phyloP scores from a whole-genome alignment of 1,140 invertebrate species.

The Vanessa atalanta region DNA sequence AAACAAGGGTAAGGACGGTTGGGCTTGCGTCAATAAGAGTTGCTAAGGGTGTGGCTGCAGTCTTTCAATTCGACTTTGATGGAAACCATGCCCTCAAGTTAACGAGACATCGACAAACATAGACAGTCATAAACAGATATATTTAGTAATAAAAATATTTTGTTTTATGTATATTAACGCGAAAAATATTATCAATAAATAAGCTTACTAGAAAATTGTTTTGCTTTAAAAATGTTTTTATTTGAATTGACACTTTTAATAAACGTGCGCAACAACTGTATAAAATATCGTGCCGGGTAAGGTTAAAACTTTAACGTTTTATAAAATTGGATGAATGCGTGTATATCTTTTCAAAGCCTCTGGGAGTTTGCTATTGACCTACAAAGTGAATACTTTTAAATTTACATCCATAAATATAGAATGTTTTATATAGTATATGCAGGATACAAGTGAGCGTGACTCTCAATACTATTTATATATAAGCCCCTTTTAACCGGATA shows the following conservation, averaged over 20 bases:
- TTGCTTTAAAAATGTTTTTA: no score
- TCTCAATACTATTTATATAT: background rate
- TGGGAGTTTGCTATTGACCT: constrained; percentile 10
- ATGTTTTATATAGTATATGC: background rate
- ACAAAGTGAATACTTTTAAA: constrained; percentile 5
- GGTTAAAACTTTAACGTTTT: constrained; percentile 1
- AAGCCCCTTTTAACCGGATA: background rate
- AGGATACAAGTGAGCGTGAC: background rate
- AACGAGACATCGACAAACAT: constrained; percentile 10
- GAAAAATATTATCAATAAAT: no score
- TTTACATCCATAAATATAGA: no score
- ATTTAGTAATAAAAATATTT: no score
- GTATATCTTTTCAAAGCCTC: constrained; percentile 7
- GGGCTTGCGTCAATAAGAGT: constrained; percentile 45
- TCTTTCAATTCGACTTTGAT: constrained; percentile 31
- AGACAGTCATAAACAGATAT: background rate
- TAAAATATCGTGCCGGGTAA: background rate
- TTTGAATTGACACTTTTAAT: background rate
- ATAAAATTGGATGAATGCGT: constrained; percentile 12
- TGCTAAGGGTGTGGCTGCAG: constrained; percentile 41
- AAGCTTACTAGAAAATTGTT: no score
- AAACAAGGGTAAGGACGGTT: constrained; percentile 48
- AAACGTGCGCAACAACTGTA: background rate
- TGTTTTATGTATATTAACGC: no score
- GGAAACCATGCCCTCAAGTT: constrained; percentile 20